phyloP scores from a whole-genome alignment of 1,140 invertebrate genomes.

The Drosophila novamexicana region DNA sequence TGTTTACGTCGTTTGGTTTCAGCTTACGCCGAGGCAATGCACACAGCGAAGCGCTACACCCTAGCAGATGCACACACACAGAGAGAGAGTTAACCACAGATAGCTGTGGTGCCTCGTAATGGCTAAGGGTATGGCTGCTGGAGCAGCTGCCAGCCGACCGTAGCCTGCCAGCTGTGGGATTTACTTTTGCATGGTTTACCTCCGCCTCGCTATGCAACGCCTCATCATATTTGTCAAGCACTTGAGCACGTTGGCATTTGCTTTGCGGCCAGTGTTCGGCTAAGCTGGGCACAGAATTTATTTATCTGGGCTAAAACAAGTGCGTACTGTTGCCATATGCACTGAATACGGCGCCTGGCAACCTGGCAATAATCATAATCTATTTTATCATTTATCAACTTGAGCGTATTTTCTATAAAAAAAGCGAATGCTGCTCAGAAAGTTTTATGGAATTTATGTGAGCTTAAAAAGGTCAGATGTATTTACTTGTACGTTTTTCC shows the following conservation, averaged over 20 bases:
- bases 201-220: constrained; percentile 19
- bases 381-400: constrained; percentile 32
- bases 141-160: constrained; percentile 41
- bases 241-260: constrained; percentile 68
- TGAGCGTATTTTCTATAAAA: constrained; percentile 1
- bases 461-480: neutral
- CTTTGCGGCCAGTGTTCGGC: constrained; percentile 10
- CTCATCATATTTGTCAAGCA: constrained; percentile 75
- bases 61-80: constrained; percentile 3
- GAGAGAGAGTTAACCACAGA: constrained; percentile 23
- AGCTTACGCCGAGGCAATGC: constrained; percentile 28
- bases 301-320: constrained; percentile 14
- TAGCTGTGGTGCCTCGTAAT: constrained; percentile 59
- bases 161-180: constrained; percentile 38
- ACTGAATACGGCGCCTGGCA: constrained; percentile 4
- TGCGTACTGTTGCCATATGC: neutral
- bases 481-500: neutral
- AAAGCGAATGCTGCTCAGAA: neutral
- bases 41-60: neutral
- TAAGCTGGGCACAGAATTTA: constrained; percentile 29
- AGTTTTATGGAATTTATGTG: neutral
- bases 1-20: constrained; percentile 75
- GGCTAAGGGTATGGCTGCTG: constrained; percentile 30
- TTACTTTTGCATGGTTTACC: constrained; percentile 61
- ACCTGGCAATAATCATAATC: constrained; percentile 25